Percentiles rank a stretch among this genome's conserved stretches.
Conservation (phyloP, 2,797 vertebrate species). For the Tamandua tetradactyla region DNA sequence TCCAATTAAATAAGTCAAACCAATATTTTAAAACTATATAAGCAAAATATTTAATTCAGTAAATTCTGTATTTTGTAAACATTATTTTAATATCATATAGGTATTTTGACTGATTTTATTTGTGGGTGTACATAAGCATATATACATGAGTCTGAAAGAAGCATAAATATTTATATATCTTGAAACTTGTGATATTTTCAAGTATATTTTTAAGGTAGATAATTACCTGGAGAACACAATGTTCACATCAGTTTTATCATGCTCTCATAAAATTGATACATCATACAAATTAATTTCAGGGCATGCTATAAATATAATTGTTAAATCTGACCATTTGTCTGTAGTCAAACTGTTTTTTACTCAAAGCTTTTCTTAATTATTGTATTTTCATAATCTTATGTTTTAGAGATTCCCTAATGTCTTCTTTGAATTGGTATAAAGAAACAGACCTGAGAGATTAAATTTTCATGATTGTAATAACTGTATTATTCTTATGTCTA, state of each 20-base stretch:
- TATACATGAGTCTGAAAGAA: neutral
- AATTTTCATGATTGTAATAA: constrained; percentile 50
- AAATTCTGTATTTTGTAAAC: neutral
- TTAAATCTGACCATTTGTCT: constrained; percentile 12
- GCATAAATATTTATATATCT: neutral
- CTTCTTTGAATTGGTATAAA: constrained; percentile 28
- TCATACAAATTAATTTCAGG: neutral
- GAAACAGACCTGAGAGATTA: neutral
- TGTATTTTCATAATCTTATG: neutral
- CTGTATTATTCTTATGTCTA: neutral
- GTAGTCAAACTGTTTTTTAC: constrained; percentile 12
- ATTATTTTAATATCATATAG: neutral
- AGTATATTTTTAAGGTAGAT: neutral
- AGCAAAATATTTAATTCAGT: neutral
- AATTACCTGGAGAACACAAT: neutral
- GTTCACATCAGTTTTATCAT: neutral
- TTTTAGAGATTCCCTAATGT: neutral
- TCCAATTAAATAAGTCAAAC: neutral
- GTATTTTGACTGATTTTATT: constrained; percentile 6
- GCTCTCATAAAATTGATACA: neutral
- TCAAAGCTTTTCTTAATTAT: constrained; percentile 7
- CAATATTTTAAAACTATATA: neutral
- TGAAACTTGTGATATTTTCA: neutral
- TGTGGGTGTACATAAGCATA: neutral
- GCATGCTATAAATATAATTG: neutral